Evolutionary conservation across 2,113 vertebrate species (phyloP).

Genomic region (Ceratotherium simum): DNA sequence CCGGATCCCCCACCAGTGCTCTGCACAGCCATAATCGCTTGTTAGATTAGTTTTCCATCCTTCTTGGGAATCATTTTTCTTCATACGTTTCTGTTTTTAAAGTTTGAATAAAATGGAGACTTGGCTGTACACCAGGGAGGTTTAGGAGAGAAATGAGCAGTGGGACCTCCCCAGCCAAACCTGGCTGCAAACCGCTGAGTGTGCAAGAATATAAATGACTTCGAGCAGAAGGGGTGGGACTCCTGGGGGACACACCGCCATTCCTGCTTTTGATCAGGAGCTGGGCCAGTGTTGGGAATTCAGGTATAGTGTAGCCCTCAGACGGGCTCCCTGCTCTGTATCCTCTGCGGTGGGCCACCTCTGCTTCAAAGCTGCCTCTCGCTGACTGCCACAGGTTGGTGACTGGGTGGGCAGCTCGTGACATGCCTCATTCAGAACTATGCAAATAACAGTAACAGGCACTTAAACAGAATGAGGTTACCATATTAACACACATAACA

Average conservation of each 20-base stretch:
- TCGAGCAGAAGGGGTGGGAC: neutral
- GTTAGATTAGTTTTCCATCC: slow-evolving; percentile 76
- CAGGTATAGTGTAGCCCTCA: neutral
- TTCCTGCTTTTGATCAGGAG: neutral
- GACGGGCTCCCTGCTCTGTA: neutral
- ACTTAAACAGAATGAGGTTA: neutral
- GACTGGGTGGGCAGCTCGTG: neutral
- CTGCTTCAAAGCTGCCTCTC: neutral
- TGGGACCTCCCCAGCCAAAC: slow-evolving; percentile 62
- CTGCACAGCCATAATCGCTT: neutral
- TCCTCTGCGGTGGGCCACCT: neutral
- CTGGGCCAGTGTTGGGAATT: neutral
- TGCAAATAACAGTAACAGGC: neutral
- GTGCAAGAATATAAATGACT: slow-evolving; percentile 55
- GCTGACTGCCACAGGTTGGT: neutral
- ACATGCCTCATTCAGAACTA: neutral
- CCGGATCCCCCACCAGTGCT: neutral
- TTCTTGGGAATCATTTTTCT: slow-evolving; percentile 68
- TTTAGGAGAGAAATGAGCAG: slow-evolving; percentile 76
- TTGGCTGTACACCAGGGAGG: slow-evolving; percentile 71
- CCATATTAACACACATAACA: fast-evolving
- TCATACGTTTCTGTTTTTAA: slow-evolving; percentile 65
- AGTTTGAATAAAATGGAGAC: slow-evolving; percentile 70
- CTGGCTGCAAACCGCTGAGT: slow-evolving; percentile 51
- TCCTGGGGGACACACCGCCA: neutral